Evolutionary conservation across 2,113 vertebrate genomes (phyloP).

Genomic region (Agelaius phoeniceus): DNA sequence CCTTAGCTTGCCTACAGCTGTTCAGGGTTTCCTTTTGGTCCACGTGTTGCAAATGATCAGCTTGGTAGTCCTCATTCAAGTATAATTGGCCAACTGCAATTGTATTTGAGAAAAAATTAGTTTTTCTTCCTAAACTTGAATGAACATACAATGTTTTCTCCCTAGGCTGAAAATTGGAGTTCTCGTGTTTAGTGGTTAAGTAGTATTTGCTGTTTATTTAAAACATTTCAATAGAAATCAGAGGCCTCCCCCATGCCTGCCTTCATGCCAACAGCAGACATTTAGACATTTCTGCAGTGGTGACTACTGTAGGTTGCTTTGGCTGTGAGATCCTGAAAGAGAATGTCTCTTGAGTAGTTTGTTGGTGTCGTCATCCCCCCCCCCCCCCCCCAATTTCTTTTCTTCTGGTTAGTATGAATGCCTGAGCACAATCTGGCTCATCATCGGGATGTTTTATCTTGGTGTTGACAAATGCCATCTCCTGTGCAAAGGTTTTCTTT

Average conservation of each 20-base stretch:
- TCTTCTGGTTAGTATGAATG: background rate
- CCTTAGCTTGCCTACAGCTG: background rate
- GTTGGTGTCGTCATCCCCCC: too few species aligned
- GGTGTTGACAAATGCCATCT: slow-evolving; percentile 36
- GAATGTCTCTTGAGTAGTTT: background rate
- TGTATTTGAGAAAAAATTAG: slow-evolving; percentile 10
- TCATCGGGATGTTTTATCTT: slow-evolving; percentile 15
- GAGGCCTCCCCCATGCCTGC: background rate
- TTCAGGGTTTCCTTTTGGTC: background rate
- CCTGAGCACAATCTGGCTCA: background rate
- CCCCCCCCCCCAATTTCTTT: background rate
- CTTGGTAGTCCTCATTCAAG: background rate
- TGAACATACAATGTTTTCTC: background rate
- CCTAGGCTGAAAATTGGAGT: slow-evolving; percentile 28
- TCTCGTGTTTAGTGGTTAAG: background rate
- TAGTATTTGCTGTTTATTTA: background rate
- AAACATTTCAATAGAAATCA: slow-evolving; percentile 1
- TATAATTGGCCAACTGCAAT: background rate
- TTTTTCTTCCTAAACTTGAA: slow-evolving; percentile 20
- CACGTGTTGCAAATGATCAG: background rate
- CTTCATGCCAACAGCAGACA: background rate
- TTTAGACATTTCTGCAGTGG: slow-evolving; percentile 14
- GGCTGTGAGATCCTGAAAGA: background rate
- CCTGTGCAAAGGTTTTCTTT: background rate
- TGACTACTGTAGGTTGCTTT: slow-evolving; percentile 10